phyloP scores from a whole-genome alignment of 2,888 invertebrate species.

The Sicus ferrugineus region DNA sequence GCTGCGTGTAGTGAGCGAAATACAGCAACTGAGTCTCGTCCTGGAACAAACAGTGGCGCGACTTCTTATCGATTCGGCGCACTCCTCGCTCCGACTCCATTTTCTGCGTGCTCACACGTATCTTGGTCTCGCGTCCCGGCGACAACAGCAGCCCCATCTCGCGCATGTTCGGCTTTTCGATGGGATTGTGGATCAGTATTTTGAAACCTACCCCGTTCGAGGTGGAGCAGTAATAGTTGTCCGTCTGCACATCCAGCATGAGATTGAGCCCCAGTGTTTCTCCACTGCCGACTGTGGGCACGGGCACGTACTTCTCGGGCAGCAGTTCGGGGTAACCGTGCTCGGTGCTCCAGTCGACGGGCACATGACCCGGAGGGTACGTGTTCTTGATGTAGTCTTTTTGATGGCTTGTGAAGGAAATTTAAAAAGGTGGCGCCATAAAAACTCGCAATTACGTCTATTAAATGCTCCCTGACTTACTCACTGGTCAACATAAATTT shows the following conservation, averaged over 20 bases:
- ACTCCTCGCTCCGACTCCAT: conserved; percentile 50
- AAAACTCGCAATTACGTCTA: not conserved
- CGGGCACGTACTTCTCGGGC: conserved; percentile 69
- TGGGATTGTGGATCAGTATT: conserved; percentile 56
- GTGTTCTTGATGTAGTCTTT: not conserved
- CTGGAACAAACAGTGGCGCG: conserved; percentile 75
- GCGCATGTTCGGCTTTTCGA: conserved; percentile 56
- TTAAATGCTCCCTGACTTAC: conserved; percentile 26
- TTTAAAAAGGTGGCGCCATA: not conserved
- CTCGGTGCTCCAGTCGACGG: conserved; percentile 77
- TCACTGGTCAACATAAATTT: conserved; percentile 39
- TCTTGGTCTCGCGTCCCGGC: conserved; percentile 54
- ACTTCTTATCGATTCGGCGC: conserved; percentile 46
- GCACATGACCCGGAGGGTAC: conserved; percentile 17
- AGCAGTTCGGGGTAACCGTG: conserved; percentile 70
- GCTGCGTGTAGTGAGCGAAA: conserved; percentile 75
- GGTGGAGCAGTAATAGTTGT: conserved; percentile 82
- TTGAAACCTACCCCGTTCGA: conserved; percentile 68
- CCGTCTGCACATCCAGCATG: conserved; percentile 73
- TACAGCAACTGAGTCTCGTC: conserved; percentile 74
- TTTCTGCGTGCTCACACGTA: conserved; percentile 55
- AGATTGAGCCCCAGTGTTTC: conserved; percentile 76
- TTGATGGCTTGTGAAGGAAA: not conserved
- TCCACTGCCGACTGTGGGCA: conserved; percentile 68
- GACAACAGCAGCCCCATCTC: conserved; percentile 55